phyloP scores from a whole-genome alignment of 2,113 vertebrate species.

The Lathamus discolor region DNA sequence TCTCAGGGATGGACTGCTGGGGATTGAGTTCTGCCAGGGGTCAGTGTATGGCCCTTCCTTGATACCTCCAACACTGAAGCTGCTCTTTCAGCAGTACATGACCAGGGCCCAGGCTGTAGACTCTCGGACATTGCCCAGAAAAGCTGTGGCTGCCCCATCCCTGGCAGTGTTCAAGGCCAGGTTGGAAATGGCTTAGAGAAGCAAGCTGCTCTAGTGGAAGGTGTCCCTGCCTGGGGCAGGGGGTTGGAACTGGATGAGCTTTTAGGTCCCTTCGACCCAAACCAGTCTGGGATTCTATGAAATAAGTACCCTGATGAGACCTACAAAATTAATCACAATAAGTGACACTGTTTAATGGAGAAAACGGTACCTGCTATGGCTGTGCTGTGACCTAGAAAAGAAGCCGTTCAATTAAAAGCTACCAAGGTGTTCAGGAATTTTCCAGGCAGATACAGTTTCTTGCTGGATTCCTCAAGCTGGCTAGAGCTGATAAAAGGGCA shows the following conservation, averaged over 20 bases:
- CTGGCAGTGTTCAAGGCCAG: background rate
- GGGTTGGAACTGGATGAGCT: background rate
- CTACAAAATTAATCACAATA: background rate
- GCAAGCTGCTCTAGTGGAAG: background rate
- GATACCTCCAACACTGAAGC: background rate
- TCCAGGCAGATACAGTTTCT: background rate
- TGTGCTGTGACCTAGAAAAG: background rate
- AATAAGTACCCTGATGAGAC: background rate
- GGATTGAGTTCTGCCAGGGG: background rate
- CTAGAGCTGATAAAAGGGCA: background rate
- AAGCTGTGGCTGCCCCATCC: background rate
- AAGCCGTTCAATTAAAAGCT: background rate
- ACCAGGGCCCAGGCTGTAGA: background rate
- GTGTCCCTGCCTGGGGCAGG: background rate
- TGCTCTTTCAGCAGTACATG: background rate
- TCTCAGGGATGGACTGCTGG: background rate
- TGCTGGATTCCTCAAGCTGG: background rate
- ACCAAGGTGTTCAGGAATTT: background rate
- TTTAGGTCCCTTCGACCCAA: background rate
- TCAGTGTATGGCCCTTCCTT: background rate
- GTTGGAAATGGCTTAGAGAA: background rate
- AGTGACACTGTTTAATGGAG: constrained; percentile 4
- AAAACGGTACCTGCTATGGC: background rate
- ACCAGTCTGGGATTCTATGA: background rate
- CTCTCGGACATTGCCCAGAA: background rate